These are phyloP conservation scores for Drosophila sp. DNA, from an alignment of 1,140 invertebrate genomes.

Conservation along the genomic window DNA sequence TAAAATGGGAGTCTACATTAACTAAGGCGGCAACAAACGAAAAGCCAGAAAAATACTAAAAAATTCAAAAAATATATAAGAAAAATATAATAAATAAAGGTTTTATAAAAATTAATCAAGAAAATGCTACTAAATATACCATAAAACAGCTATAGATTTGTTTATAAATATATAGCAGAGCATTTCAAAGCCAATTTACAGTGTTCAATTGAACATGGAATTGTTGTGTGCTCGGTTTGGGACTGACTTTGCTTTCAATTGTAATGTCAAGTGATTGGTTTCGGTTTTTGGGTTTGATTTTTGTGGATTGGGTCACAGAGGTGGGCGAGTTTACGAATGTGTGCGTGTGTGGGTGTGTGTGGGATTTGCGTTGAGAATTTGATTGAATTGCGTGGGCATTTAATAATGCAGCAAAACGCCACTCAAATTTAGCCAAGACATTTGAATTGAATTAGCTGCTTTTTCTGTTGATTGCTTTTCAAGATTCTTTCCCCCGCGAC, in stretches of 20 bases:
- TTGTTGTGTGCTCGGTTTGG: conserved; percentile 23
- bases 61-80: background rate
- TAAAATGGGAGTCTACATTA: background rate
- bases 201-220: conserved; percentile 19
- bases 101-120: background rate
- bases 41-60: background rate
- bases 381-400: conserved; percentile 63
- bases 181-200: conserved; percentile 11
- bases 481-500: background rate
- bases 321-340: background rate
- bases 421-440: conserved; percentile 48
- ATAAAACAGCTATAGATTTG: no score
- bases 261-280: conserved; percentile 78
- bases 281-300: conserved; percentile 24
- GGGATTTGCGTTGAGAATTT: conserved; percentile 49
- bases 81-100: no score
- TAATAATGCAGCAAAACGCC: conserved; percentile 64
- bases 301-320: conserved; percentile 4
- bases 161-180: conserved; percentile 2
- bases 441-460: conserved; percentile 68
- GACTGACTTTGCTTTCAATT: conserved; percentile 62
- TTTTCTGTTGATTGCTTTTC: conserved; percentile 26
- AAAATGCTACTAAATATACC: no score
- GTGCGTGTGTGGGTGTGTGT: background rate
- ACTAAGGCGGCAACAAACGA: no score